Conservation (phyloP, 2,113 vertebrate species). For the Tyrannus savana region DNA sequence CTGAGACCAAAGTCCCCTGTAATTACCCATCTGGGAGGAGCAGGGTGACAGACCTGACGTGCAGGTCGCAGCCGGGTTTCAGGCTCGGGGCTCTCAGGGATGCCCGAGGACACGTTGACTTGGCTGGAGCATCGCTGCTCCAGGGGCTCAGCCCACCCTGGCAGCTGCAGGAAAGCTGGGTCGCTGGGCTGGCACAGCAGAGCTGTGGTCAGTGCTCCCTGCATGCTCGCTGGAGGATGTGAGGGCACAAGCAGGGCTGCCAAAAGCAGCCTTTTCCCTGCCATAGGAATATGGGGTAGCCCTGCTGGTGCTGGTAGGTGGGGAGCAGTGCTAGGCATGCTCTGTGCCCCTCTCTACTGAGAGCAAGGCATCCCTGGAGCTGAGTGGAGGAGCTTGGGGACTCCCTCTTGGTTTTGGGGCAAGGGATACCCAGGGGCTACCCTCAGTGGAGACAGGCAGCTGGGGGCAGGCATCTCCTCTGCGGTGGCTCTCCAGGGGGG, state of each 20-base stretch:
- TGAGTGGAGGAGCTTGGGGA: not conserved
- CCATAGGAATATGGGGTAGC: not conserved
- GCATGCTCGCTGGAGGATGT: rapidly evolving
- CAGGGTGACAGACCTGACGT: not conserved
- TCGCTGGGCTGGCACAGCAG: not conserved
- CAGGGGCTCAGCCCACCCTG: not conserved
- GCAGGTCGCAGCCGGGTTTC: not conserved
- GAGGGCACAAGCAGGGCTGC: too few relatives aligned
- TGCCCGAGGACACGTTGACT: not conserved
- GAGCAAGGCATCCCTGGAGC: not conserved
- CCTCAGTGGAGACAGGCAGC: rapidly evolving
- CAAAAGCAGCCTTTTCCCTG: not conserved
- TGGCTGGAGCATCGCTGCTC: not conserved
- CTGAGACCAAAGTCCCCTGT: not conserved
- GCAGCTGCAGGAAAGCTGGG: rapidly evolving
- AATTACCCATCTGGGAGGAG: conserved; percentile 18
- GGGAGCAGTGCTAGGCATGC: not conserved
- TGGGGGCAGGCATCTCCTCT: rapidly evolving
- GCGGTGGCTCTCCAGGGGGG: rapidly evolving
- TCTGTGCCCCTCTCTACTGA: not conserved
- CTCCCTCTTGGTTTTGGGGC: not conserved
- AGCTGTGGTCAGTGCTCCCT: not conserved
- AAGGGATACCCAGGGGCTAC: not conserved
- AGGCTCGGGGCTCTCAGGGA: not conserved
- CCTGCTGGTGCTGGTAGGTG: not conserved